phyloP scores from a whole-genome alignment of 2,888 invertebrate species.

The Hypolimnas misippus region DNA sequence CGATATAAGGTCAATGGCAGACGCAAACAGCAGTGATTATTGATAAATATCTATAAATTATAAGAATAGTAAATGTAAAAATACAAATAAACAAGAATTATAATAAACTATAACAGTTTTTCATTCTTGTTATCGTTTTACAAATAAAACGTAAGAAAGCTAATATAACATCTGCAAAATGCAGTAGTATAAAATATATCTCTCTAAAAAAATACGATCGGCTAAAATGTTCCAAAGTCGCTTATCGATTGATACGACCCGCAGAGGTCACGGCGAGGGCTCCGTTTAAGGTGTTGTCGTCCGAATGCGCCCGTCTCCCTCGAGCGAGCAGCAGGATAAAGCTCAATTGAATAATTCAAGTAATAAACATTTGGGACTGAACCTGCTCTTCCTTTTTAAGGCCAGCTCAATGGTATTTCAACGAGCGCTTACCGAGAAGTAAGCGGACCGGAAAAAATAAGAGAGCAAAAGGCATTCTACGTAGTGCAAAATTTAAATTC shows the following conservation, averaged over 20 bases:
- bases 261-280: constrained; percentile 29
- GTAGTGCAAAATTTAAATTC: constrained; percentile 52
- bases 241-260: constrained; percentile 33
- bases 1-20: constrained; percentile 45
- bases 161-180: neutral
- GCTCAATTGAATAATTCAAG: constrained; percentile 52
- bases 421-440: constrained; percentile 48
- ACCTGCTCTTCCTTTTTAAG: constrained; percentile 49
- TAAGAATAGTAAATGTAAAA: constrained; percentile 32
- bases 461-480: constrained; percentile 48
- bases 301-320: constrained; percentile 34
- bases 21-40: constrained; percentile 31
- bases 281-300: constrained; percentile 25
- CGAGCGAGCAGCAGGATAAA: constrained; percentile 43
- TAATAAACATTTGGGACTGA: constrained; percentile 49
- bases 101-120: too few relatives aligned
- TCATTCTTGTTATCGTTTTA: constrained; percentile 21
- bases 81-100: constrained; percentile 29
- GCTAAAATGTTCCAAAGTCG: constrained; percentile 29
- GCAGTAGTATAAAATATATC: neutral
- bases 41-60: constrained; percentile 29
- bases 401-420: constrained; percentile 45
- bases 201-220: constrained; percentile 6
- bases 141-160: neutral
- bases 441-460: constrained; percentile 46